Evolutionary conservation across 2,888 invertebrate species (phyloP), one percentile per base, ranked within the genome.

Genomic region (Ochropacha duplaris): DNA sequence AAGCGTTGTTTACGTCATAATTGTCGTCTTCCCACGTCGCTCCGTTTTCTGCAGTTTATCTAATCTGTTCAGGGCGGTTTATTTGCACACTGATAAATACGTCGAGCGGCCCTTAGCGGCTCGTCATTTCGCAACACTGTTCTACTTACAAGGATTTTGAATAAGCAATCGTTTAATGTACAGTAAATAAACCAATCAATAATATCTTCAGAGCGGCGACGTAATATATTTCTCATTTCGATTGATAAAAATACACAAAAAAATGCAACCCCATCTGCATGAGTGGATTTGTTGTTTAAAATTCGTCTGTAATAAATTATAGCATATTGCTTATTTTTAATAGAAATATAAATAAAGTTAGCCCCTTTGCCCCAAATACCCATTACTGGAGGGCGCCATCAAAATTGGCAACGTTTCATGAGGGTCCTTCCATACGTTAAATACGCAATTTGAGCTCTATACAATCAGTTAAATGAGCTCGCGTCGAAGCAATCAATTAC

Each of bases 381-480:
- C 24, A 26, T 22, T 66, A 62, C 61, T 71, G 71, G 70, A 76
- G 78, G 84, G 83, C 81, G 74, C 72, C 74, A 66, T 74, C 81
- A 78, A 89, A 90, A 92, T 92, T 92, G 91, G 90, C 88, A 88
- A 81, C 86, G 83, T 81, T 83, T 83, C 84, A 73, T 82, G 78
- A 87, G 90, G 92, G 89, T 83, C 78, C 84, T 86, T 85, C 86
- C 84, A 87, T 86, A 89, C 87, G 88, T 88, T 91, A 90, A 92
- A 89, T 90, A 92, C 87, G 88, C 88, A 88, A 90, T 90, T 91
- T 84, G 83, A 83, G 79, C 81, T 81, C 83, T 76, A 84, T 87
- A 90, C 92, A 91, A 91, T 91, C 89, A 88, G 75, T 81, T 80
- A 87, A 90, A 92, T 89, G 90, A 91, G 88, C 83, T 87, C 78